A percentile compares a stretch with the other conserved stretches of the same genome.
phyloP scores from a whole-genome alignment of 1,140 invertebrate species.

The Hyposmocoma kahamanoa region DNA sequence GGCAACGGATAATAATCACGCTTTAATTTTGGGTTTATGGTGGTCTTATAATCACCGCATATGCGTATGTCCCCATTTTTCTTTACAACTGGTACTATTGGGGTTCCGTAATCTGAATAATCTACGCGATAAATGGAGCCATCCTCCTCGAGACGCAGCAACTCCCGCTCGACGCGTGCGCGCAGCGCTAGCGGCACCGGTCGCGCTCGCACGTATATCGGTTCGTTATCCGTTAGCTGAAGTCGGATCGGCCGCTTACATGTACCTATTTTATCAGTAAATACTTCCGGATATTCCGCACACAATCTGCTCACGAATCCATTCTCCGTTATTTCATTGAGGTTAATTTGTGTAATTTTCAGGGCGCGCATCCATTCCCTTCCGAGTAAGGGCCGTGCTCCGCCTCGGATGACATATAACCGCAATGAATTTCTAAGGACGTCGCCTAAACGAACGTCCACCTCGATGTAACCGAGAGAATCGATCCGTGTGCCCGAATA shows the following conservation, averaged over 20 bases:
- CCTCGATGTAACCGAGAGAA: slow-evolving; percentile 20
- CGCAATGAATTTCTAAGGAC: slow-evolving; percentile 9
- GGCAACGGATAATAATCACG: slow-evolving; percentile 29
- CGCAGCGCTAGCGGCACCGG: slow-evolving; percentile 43
- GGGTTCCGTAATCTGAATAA: slow-evolving; percentile 27
- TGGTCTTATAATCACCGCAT: slow-evolving; percentile 29
- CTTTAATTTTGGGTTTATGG: slow-evolving; percentile 29
- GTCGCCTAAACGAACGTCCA: slow-evolving; percentile 9
- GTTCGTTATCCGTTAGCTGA: slow-evolving; percentile 24
- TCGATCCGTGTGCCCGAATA: slow-evolving; percentile 2
- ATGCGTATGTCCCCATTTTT: slow-evolving; percentile 21
- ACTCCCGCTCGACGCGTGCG: slow-evolving; percentile 45
- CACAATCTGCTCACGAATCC: slow-evolving; percentile 14
- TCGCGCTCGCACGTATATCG: slow-evolving; percentile 28
- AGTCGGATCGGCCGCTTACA: slow-evolving; percentile 23
- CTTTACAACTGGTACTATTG: slow-evolving; percentile 27
- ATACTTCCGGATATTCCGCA: slow-evolving; percentile 24
- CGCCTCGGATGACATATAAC: slow-evolving; percentile 27
- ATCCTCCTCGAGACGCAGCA: slow-evolving; percentile 37
- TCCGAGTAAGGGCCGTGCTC: slow-evolving; percentile 22
- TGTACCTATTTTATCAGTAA: slow-evolving; percentile 22
- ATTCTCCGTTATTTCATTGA: slow-evolving; percentile 16
- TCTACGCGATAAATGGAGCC: slow-evolving; percentile 28
- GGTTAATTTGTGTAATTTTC: slow-evolving; percentile 20
- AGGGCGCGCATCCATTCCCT: slow-evolving; percentile 24